phyloP scores from a whole-genome alignment of 2,888 invertebrate genomes.

The Buathra laborator region DNA sequence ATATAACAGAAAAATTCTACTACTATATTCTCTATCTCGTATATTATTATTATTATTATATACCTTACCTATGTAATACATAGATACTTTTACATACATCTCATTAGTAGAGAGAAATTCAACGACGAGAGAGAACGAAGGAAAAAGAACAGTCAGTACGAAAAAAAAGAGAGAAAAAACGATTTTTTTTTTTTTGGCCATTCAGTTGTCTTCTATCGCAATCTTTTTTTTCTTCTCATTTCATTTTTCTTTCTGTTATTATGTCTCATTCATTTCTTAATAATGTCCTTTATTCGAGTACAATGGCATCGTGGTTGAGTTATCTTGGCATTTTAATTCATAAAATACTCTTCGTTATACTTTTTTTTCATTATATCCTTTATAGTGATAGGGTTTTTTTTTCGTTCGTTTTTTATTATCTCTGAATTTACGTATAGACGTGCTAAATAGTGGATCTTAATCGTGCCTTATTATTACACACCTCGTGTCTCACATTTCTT shows the following conservation, averaged over 20 bases:
- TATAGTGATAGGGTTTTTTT: constrained; percentile 13
- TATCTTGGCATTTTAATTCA: constrained; percentile 45
- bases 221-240: constrained; percentile 21
- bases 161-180: constrained; percentile 39
- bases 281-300: constrained; percentile 49
- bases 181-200: constrained; percentile 41
- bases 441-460: constrained; percentile 58
- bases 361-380: constrained; percentile 38
- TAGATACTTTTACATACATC: constrained; percentile 41
- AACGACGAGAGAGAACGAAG: constrained; percentile 58
- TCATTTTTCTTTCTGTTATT: constrained; percentile 51
- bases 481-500: constrained; percentile 56
- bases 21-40: constrained; percentile 47
- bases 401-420: constrained; percentile 33
- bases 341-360: constrained; percentile 32
- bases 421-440: constrained; percentile 40
- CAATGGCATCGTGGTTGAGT: constrained; percentile 63
- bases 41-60: constrained; percentile 36
- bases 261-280: constrained; percentile 52
- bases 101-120: constrained; percentile 59
- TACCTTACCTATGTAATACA: constrained; percentile 42
- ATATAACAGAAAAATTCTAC: constrained; percentile 48
- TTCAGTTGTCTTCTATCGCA: constrained; percentile 49
- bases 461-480: constrained; percentile 61
- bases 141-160: constrained; percentile 38